These are phyloP conservation scores for Anadara kagoshimensis DNA, from an alignment of 1,140 invertebrate species.

Conservation along the genomic window DNA sequence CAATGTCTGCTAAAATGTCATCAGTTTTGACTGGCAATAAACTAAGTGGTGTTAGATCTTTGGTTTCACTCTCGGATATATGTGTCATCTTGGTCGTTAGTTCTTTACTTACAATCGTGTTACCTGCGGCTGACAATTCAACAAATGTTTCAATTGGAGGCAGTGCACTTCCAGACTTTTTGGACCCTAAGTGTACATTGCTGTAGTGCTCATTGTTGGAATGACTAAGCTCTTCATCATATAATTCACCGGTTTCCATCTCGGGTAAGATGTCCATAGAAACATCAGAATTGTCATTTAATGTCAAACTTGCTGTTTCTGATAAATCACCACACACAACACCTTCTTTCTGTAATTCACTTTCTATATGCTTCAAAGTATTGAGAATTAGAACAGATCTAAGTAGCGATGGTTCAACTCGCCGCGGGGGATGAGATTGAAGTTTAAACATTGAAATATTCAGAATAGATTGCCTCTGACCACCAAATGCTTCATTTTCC, in stretches of 20 bases:
- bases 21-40: conserved; percentile 49
- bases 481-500: conserved; percentile 31
- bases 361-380: conserved; percentile 90
- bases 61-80: background rate
- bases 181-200: conserved; percentile 1
- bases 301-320: conserved; percentile 45
- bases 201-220: background rate
- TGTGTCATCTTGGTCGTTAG: background rate
- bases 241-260: background rate
- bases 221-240: conserved; percentile 11
- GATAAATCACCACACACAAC: conserved; percentile 54
- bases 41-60: conserved; percentile 10
- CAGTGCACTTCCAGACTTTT: conserved; percentile 29
- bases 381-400: conserved; percentile 96
- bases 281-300: conserved; percentile 36
- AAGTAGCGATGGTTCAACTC: conserved; percentile 87
- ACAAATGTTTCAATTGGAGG: conserved; percentile 58
- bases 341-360: conserved; percentile 90
- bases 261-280: conserved; percentile 46
- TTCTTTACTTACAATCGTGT: background rate
- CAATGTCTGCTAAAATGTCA: conserved; percentile 71
- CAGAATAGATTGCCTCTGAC: conserved; percentile 87
- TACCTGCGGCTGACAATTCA: conserved; percentile 36
- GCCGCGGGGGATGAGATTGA: conserved; percentile 77
- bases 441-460: conserved; percentile 95